Evolutionary conservation across 2,113 vertebrate species (phyloP), one percentile per base, ranked within the genome.

Genomic region (Mustelus asterias): DNA sequence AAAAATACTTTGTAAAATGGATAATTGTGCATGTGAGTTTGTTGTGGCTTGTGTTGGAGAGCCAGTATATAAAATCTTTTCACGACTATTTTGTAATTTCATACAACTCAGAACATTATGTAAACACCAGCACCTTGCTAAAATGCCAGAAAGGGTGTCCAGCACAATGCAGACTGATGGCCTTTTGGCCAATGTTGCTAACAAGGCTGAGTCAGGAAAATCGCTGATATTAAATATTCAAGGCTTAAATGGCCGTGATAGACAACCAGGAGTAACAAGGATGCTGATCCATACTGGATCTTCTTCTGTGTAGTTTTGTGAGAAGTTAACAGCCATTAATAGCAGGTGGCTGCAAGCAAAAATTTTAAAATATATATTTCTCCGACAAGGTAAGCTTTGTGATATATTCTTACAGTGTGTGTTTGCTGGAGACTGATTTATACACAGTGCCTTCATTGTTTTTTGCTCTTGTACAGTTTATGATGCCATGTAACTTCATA

Each of bases 401-500:
- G 72, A 76, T 76, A 76, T 76, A 76, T 76, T 33, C 10, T 76
- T 76, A 76, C 48, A 89, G 48, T 29, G 26, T 58, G 26, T 89
- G 54, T 60, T 58, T 89, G 24, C 54, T 33, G 13, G 54, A 58
- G 20, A 86, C 86, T 33, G 54, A 48, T 89, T 89, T 89, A 89
- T 60, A 58, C 48, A 89, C 86, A 89, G 86, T 89, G 86, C 48
- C 54, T 14, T 26, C 10, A 89, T 60, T 89, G 86, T 89, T 89
- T 89, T 1, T 26, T 54, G 11, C 8, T 33, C 54, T 29, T 33
- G 0, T 89, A 60, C 86, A 89, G 41, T 86, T 54, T 89, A 58
- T 89, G 86, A 89, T 58, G 24, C 86, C 86, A 60, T 89, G 86
- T 89, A 89, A 89, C 86, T 58, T 89, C 48, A 89, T 89, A 89